Base-by-base conservation (phyloP, 1,140 invertebrate species). In the Megalonaias nervosa region DNA sequence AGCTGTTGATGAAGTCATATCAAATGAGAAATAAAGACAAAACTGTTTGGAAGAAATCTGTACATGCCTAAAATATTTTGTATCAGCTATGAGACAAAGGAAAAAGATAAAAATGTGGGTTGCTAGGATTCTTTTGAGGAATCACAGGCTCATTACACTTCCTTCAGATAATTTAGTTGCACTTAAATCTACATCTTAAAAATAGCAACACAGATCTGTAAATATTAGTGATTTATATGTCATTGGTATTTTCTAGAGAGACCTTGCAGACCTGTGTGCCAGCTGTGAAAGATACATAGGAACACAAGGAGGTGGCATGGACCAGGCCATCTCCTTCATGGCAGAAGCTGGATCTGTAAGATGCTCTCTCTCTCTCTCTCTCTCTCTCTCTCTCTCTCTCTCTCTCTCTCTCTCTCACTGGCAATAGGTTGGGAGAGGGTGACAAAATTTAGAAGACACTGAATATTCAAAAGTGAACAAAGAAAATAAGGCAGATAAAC, bases 281-380 rank as follows among this genome's bases (percentile, higher is more conserved):
- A 92, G 92, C 81, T 94, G 95, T 88, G 98, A 99, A 92, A 92
- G 94, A 80, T 97, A 96, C 82, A 98, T 99, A 84, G 98, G 98
- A 19, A 93, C 92, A 9, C 94, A 97, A 91, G 98, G 98, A 55
- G 99, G 98, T 60, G 98, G 98, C 80, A 99, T 99, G 99, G 99
- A 99, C 91, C 99, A 99, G 92, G 97, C 98, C 0, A 99, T 99
- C 85, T 96, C 96, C 68, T 97, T 99, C 91, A 93, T 99, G 23
- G 98, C 96, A 3, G 94, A 95, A 87, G 91, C 94, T 90, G 97
- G 97, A 93, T 89, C 78, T 38, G 90, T 91, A 79, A 81, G 77
- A 48, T 48, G 38, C 11, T 11, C 9, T 4, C 9, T 48, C 9
- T 48, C 38, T 48, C 38, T 48, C 77, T 69, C 57, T 64, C 19